Evolutionary conservation across 1,140 invertebrate genomes (phyloP), one percentile per base, ranked within the genome.

Genomic region (Zaprionus davidi): DNA sequence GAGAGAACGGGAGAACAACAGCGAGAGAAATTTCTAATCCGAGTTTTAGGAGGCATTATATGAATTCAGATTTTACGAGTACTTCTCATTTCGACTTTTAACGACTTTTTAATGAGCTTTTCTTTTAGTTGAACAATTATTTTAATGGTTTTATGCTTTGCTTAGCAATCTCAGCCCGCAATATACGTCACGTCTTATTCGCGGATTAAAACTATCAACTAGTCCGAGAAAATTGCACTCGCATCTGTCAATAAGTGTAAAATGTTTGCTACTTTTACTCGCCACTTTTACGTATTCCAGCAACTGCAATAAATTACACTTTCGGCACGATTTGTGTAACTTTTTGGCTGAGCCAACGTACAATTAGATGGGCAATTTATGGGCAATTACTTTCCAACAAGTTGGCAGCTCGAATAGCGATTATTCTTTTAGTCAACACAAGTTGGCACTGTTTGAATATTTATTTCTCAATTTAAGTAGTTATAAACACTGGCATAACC

Each of bases 91-190:
- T 51, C 26, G n/a, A 73, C 11, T 49, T 62, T n/a, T 62, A 15
- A 72, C 44, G 64, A 63, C 68, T 28, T 57, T 66, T 58, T 58
- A 71, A 71, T 66, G 38, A 62, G 71, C 66, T 31, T 56, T 74
- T 22, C 41, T 49, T 49, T 49, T n/a, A 67, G 53, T 68, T 22
- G 17, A 22, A 73, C 62, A 51, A 34, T 58, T 58, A 59, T 58
- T 51, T 24, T 66, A 46, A 59, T 51, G 70, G 9, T 51, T 51
- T 72, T 51, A 11, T 64, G 60, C 26, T 24, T 36, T 34, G 2
- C 15, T 5, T 3, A 60, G 24, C 49, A 34, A 55, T 41, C 55
- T 12, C 17, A 3, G 36, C 4, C 22, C 22, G 22, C 22, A 1
- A 38, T 13, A 13, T 4, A 26, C 4, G 13, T n/a, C n/a, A 7